Conservation (phyloP, 2,797 vertebrate species). For the Mionectes olivaceus region DNA sequence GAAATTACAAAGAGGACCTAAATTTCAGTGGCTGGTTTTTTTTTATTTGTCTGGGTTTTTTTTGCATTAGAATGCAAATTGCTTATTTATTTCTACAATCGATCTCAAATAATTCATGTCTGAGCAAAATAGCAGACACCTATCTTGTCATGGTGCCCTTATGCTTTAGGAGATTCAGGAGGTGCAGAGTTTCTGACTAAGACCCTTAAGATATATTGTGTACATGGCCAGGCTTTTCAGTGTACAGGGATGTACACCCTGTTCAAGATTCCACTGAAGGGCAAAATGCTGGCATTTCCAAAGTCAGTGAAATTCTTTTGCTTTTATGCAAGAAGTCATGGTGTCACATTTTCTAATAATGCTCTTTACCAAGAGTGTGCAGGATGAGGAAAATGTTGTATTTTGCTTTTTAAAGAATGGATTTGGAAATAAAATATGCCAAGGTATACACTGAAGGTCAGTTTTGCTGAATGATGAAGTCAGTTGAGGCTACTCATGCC, state of each 20-base stretch:
- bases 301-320: not conserved
- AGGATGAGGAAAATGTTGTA: not conserved
- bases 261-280: not conserved
- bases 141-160: not conserved
- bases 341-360: not conserved
- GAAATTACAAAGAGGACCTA: not conserved
- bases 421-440: not conserved
- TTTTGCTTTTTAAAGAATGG: not conserved
- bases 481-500: not conserved
- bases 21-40: not conserved
- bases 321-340: not conserved
- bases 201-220: rapidly evolving
- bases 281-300: not conserved
- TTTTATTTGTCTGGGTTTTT: not conserved
- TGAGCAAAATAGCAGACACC: not conserved
- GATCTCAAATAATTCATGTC: not conserved
- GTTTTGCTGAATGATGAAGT: not conserved
- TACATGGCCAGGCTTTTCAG: not conserved
- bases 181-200: not conserved
- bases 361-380: not conserved
- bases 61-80: not conserved
- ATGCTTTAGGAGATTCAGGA: not conserved
- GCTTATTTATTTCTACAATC: not conserved
- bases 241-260: rapidly evolving
- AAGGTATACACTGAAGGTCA: not conserved